A percentile compares a stretch with the other conserved stretches of the same genome.
Evolutionary conservation across 2,113 vertebrate species (phyloP).

Genomic region (Alces alces): DNA sequence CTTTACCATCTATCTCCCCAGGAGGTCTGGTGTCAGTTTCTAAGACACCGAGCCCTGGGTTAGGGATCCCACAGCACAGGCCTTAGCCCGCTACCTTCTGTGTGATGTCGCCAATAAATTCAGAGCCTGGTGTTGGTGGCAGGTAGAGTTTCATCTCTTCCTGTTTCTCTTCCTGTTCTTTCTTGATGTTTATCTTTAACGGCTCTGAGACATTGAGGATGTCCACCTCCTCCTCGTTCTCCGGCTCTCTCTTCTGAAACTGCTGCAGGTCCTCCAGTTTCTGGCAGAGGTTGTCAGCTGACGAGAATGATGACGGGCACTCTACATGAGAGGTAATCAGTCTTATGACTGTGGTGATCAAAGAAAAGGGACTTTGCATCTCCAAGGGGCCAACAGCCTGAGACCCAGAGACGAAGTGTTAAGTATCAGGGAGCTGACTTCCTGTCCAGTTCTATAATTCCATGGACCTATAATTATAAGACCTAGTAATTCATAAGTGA

Average conservation of each 20-base stretch:
- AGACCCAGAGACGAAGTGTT: not conserved
- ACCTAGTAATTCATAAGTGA: not conserved
- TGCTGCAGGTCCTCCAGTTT: slow-evolving; percentile 93
- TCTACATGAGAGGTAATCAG: slow-evolving; percentile 80
- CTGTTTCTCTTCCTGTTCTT: slow-evolving; percentile 91
- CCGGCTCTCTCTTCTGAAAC: slow-evolving; percentile 92
- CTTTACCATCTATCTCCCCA: not conserved
- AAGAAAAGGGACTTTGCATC: not conserved
- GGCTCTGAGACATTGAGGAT: slow-evolving; percentile 85
- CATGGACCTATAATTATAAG: not conserved
- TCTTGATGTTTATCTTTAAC: slow-evolving; percentile 88
- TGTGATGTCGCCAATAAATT: slow-evolving; percentile 89
- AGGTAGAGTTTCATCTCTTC: slow-evolving; percentile 91
- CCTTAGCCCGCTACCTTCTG: slow-evolving; percentile 85
- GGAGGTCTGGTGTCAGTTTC: not conserved
- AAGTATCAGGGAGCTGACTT: not conserved
- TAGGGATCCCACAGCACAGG: not conserved
- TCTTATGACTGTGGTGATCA: not conserved
- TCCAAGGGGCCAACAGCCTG: not conserved
- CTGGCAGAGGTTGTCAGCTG: slow-evolving; percentile 86
- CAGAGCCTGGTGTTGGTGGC: slow-evolving; percentile 84
- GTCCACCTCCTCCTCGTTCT: slow-evolving; percentile 91
- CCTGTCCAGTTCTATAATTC: not conserved
- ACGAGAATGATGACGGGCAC: slow-evolving; percentile 89
- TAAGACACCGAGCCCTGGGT: not conserved